These are phyloP conservation scores for Platorchestia sp. DNA, from an alignment of 1,140 invertebrate genomes.

Conservation along the genomic window DNA sequence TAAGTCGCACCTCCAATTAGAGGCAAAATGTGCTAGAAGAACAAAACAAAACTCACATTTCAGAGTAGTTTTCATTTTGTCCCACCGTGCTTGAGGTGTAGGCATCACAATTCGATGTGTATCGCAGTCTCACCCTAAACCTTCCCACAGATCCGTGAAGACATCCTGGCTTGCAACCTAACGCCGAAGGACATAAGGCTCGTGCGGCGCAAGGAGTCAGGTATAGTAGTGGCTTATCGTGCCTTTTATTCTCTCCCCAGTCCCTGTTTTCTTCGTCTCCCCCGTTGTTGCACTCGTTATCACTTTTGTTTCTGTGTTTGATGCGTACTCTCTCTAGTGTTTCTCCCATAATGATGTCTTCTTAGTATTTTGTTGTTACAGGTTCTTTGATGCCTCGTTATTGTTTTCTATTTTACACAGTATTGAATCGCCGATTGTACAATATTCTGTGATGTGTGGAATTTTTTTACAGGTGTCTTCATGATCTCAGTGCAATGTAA, in stretches of 20 bases:
- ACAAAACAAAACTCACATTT: too few relatives aligned
- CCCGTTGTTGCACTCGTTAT: background rate
- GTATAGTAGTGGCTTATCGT: conserved; percentile 72
- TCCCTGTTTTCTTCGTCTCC: background rate
- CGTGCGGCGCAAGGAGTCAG: conserved; percentile 89
- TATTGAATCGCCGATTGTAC: background rate
- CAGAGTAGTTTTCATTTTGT: too few relatives aligned
- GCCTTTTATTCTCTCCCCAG: background rate
- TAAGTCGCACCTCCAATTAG: too few relatives aligned
- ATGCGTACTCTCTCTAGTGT: background rate
- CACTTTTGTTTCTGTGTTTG: background rate
- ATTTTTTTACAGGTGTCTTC: background rate
- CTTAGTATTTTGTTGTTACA: background rate
- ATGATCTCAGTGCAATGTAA: background rate
- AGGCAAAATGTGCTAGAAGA: too few relatives aligned
- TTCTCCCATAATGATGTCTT: background rate
- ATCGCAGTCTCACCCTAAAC: background rate
- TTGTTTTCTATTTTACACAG: background rate
- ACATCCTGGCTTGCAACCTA: conserved; percentile 80
- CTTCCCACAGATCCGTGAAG: conserved; percentile 77
- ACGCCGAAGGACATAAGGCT: conserved; percentile 87
- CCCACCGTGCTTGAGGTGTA: too few relatives aligned
- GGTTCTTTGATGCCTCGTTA: background rate
- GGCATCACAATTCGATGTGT: background rate
- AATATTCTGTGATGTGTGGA: background rate